Base-by-base conservation (phyloP, 2,797 vertebrate species). In the Halcyon badia region DNA sequence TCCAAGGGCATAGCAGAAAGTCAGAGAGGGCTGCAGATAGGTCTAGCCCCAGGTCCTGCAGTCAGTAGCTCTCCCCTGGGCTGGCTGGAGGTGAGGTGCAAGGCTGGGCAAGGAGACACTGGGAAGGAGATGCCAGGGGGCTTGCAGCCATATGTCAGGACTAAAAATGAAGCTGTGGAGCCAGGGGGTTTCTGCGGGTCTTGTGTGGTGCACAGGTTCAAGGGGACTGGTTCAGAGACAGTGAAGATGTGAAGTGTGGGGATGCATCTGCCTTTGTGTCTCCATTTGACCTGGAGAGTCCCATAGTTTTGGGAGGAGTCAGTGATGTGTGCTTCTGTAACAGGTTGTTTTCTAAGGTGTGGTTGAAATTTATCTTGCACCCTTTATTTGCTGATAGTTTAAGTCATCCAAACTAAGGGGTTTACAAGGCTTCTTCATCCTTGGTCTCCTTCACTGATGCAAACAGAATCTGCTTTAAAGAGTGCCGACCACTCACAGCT, bases 391-490 rank as follows among this genome's bases (percentile, higher is more conserved):
- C 14, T 9, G 7, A 18, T 46, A 70, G 51, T 58, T 83, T 73
- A 48, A 66, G 30, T 56, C 35, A 54, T 26, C 8, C 11, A 35
- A 58, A 69, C 6, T 18, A 25, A 44, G 60, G 16, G 8, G 11
- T 39, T 20, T 69, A 25, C 14, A 26, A 83, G 30, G 14, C 24
- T 73, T 87, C 69, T 60, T 35, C 7, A 35, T 11, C 65, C 46
- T 44, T 28, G 10, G 17, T 2, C 5, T 7, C 5, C 22, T 83
- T n/a, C 68, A 46, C 48, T 0, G 0, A 4, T 15, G 20, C 14
- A 48, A 56, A 11, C 22, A 10, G 7, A 64, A 33, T 77, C 21
- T 39, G 20, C 42, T 79, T 4, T 37, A 39, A 41, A 41, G 24
- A 30, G 6, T 37, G 20, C 56, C 48, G 33, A 41, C 24, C 9